Percentiles rank a stretch among this genome's conserved stretches.
These are phyloP conservation scores for Ditylenchus dipsaci DNA, from an alignment of 1,140 invertebrate species.

Conservation along the genomic window DNA sequence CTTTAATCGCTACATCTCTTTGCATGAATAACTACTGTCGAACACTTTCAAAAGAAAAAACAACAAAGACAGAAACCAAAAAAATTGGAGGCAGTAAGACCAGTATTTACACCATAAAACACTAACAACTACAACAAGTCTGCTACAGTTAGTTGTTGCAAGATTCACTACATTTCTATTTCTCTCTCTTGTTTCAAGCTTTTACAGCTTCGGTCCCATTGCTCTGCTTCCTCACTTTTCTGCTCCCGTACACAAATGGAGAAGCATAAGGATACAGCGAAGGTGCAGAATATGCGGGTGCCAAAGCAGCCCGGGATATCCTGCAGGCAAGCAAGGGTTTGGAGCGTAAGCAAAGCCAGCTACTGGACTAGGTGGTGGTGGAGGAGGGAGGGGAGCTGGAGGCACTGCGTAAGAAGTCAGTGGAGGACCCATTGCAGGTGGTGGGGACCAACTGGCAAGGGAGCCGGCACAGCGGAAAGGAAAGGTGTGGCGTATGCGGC, in stretches of 20 bases:
- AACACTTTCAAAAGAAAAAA: too few species aligned
- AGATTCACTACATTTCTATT: too few species aligned
- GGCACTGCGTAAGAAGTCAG: not conserved
- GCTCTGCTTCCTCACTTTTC: conserved; percentile 1
- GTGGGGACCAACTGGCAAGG: not conserved
- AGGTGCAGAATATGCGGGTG: not conserved
- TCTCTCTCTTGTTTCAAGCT: not conserved
- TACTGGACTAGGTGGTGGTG: not conserved
- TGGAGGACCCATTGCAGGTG: not conserved
- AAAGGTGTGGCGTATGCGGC: not conserved
- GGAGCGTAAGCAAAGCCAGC: not conserved
- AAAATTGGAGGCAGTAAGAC: too few species aligned
- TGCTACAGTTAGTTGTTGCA: too few species aligned
- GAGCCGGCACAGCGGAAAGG: not conserved
- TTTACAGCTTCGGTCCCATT: not conserved
- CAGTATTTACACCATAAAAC: too few species aligned
- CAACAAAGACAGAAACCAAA: too few species aligned
- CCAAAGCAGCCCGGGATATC: not conserved
- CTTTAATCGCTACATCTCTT: too few species aligned
- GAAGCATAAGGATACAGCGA: not conserved
- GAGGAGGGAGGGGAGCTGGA: not conserved
- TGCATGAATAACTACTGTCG: too few species aligned
- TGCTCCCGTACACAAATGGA: conserved; percentile 7
- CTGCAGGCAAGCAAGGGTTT: not conserved
- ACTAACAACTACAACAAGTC: too few species aligned